These are phyloP conservation scores for Polydrusus cervinus DNA, from an alignment of 2,888 invertebrate species.

Conservation along the genomic window DNA sequence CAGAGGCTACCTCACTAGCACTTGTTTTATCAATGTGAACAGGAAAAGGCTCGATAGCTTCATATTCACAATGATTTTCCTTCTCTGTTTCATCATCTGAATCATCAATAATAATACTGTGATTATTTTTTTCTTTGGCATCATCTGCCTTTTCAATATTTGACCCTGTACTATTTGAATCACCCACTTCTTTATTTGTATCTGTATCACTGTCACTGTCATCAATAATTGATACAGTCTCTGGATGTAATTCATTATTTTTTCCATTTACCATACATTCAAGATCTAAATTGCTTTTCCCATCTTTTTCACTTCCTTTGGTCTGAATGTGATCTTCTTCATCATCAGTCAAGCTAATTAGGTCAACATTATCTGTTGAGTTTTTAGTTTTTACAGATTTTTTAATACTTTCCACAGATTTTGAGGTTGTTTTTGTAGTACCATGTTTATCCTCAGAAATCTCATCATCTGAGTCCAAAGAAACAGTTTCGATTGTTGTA, in stretches of 20 bases:
- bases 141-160: neutral
- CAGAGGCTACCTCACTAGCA: conserved; percentile 9
- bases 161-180: neutral
- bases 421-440: neutral
- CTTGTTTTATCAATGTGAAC: conserved; percentile 18
- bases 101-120: conserved; percentile 51
- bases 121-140: conserved; percentile 6
- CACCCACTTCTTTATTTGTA: conserved; percentile 27
- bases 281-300: neutral
- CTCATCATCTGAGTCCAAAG: conserved; percentile 45
- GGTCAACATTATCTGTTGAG: conserved; percentile 28
- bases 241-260: neutral
- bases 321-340: conserved; percentile 30
- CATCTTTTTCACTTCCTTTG: conserved; percentile 3
- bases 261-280: neutral
- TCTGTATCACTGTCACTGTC: conserved; percentile 49
- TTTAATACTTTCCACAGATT: neutral
- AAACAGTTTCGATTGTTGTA: conserved; percentile 31
- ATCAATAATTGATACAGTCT: conserved; percentile 34
- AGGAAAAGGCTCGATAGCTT: conserved; percentile 22
- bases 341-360: conserved; percentile 49
- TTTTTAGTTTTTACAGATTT: neutral
- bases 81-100: conserved; percentile 44
- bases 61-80: conserved; percentile 26
- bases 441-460: neutral